Base-by-base conservation (phyloP, 2,888 invertebrate species). In the Acanthopleura granulata region DNA sequence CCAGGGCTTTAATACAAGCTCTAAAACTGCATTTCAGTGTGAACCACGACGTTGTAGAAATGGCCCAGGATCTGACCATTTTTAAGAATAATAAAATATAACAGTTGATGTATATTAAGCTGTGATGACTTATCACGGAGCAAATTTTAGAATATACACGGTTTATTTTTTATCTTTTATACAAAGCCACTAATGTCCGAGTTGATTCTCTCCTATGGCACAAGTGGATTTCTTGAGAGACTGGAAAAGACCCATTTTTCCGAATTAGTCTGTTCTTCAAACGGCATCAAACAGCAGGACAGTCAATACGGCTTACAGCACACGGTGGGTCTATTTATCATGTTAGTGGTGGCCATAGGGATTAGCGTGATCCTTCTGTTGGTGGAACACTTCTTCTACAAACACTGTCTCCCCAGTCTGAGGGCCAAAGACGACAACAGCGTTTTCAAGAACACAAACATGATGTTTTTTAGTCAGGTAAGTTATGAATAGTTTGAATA, bases 401-500 rank as follows among this genome's bases (percentile, higher is more conserved):
- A 95, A 89, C 96, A 95, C 91, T 94, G 95, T n/a, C 91, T 97
- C 78, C 97, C 97, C 0, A 93, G 94, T 76, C 91, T 97, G 77
- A 93, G 97, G 69, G 95, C 94, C 82, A 94, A 95, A 85, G 96
- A 96, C 0, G 94, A 95, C 87, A 95, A 94, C 77, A 95, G 96
- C 40, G 94, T 96, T 85, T 97, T 97, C 97, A 93, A 95, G 79
- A 96, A 95, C 84, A 93, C 96, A 70, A 96, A 96, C 87, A 94
- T 97, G 78, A 97, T 97, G 96, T 97, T 97, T 91, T 95, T 97
- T 91, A 97, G 96, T 89, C 96, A 96, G 93, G 95, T 95, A 25
- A 27, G 22, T 40, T 9, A 40, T 40, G 40, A 6, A 40, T 40
- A 3, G 40, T 40, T 6, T 6, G 9, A 40, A 40, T 40, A 9